Evolutionary conservation across 2,888 invertebrate genomes (phyloP).

Genomic region (Thecocarcelia acutangulata): DNA sequence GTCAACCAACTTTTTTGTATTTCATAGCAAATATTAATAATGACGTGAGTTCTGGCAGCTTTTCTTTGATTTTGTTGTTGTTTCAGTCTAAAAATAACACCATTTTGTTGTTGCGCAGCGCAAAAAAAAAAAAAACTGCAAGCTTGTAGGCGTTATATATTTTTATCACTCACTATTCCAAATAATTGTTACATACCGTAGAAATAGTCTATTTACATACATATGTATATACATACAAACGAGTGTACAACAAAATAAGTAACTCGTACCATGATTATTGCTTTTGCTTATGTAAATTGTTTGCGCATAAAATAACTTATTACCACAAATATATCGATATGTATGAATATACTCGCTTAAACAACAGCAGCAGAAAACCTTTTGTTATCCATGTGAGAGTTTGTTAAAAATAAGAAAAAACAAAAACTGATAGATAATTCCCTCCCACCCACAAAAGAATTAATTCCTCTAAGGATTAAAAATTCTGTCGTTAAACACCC

Average conservation of each 20-base stretch:
- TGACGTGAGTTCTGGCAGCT: constrained; percentile 54
- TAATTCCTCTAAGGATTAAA: constrained; percentile 11
- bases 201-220: background rate
- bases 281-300: no score
- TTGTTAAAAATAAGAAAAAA: constrained; percentile 1
- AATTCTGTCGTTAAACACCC: background rate
- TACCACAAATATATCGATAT: constrained; percentile 1
- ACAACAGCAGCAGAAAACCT: constrained; percentile 50
- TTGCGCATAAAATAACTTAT: constrained; percentile 16
- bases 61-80: constrained; percentile 17
- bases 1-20: background rate
- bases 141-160: constrained; percentile 58
- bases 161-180: constrained; percentile 38
- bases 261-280: no score
- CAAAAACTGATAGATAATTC: background rate
- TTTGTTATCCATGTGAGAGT: constrained; percentile 48
- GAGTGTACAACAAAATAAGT: no score
- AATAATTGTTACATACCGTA: constrained; percentile 4
- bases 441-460: constrained; percentile 42
- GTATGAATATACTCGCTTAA: constrained; percentile 1
- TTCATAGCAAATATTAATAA: constrained; percentile 42
- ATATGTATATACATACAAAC: background rate
- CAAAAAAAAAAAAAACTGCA: constrained; percentile 21
- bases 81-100: constrained; percentile 55
- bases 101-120: constrained; percentile 8